These are phyloP conservation scores for Rhinatrema bivittatum DNA, from an alignment of 2,797 vertebrate species.

Conservation along the genomic window DNA sequence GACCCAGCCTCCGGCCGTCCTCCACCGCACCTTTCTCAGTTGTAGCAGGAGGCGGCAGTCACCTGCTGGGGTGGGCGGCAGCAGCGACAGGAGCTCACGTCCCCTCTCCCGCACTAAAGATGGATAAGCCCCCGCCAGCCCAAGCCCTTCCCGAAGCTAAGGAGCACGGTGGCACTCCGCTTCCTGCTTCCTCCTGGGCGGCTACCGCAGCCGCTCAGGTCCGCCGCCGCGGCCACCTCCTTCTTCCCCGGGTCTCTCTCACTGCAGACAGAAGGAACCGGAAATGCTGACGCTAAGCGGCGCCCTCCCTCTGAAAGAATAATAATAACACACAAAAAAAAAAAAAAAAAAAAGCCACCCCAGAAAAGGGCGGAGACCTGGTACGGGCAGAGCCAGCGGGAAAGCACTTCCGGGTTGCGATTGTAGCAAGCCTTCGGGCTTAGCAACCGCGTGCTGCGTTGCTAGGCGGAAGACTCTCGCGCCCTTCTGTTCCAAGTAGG, in stretches of 20 bases:
- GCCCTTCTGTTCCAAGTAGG: no score
- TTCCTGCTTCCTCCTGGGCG: no score
- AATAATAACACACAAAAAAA: no score
- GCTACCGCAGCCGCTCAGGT: no score
- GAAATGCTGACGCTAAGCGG: slow-evolving; percentile 26
- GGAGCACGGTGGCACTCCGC: no score
- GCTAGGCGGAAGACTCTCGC: slow-evolving; percentile 40
- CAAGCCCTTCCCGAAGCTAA: slow-evolving; percentile 3
- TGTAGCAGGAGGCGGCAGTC: not conserved
- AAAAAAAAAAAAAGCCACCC: no score
- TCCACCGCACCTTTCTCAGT: not conserved
- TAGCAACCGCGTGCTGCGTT: slow-evolving; percentile 55
- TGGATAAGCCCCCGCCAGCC: slow-evolving; percentile 20
- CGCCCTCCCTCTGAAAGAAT: slow-evolving; percentile 14
- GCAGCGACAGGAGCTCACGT: not conserved
- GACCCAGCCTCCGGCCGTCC: not conserved
- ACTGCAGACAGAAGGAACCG: no score
- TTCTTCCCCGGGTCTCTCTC: no score
- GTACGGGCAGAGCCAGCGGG: not conserved
- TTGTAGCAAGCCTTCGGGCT: slow-evolving; percentile 3
- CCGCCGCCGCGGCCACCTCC: slow-evolving; percentile 10
- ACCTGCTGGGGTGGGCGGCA: not conserved
- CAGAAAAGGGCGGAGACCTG: not conserved
- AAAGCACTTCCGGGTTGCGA: slow-evolving; percentile 34
- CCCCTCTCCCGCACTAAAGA: not conserved